Conservation (phyloP, 2,113 vertebrate genomes). For the Podiceps cristatus region DNA sequence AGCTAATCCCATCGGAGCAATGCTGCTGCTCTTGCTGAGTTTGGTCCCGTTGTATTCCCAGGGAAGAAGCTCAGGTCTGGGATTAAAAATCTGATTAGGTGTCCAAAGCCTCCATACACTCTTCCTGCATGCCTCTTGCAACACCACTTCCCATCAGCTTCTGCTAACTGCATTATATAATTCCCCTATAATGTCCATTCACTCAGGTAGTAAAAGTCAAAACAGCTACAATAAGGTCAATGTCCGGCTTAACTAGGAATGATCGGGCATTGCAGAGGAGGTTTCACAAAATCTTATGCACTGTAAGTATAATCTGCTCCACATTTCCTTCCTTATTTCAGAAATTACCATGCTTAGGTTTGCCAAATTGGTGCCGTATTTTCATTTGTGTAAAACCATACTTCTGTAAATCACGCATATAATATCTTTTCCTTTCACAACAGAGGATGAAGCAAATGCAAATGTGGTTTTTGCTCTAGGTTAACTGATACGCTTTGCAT, state of each 20-base stretch:
- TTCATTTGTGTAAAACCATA: not conserved
- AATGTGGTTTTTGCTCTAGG: not conserved
- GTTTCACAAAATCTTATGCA: slow-evolving; percentile 5
- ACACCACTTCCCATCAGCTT: not conserved
- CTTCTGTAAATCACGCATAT: not conserved
- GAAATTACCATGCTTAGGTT: not conserved
- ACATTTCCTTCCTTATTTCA: not conserved
- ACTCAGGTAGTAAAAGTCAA: not conserved
- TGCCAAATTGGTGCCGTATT: not conserved
- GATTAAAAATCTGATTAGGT: not conserved
- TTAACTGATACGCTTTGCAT: not conserved
- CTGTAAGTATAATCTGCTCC: not conserved
- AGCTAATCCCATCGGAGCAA: not conserved
- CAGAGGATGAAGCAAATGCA: not conserved
- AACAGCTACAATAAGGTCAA: not conserved
- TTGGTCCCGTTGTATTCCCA: not conserved
- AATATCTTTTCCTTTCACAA: not conserved
- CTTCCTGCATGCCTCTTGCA: not conserved
- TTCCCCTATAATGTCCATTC: not conserved
- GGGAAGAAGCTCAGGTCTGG: not conserved
- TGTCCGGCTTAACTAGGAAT: not conserved
- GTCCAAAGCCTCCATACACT: not conserved
- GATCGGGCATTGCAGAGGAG: not conserved
- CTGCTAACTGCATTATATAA: not conserved
- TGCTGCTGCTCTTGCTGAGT: not conserved